A percentile compares a stretch with the other conserved stretches of the same genome.
Evolutionary conservation across 1,140 invertebrate genomes (phyloP).

Genomic region (Drosophila grimshawi): DNA sequence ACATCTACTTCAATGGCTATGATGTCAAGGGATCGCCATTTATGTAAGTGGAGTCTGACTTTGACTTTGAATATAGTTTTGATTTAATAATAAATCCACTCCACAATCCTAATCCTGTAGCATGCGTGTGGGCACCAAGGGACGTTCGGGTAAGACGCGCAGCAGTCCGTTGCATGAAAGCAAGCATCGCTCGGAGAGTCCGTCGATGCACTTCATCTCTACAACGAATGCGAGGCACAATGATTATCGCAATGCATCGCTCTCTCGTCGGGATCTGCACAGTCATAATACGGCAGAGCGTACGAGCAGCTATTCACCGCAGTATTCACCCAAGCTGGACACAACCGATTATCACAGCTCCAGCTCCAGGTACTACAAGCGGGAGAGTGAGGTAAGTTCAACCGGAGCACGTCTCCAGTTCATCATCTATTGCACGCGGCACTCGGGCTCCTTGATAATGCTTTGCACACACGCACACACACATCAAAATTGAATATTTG

Average conservation of each 20-base stretch:
- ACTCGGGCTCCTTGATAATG: conserved; percentile 47
- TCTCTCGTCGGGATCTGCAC: conserved; percentile 59
- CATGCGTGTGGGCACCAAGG: conserved; percentile 90
- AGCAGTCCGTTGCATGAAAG: conserved; percentile 82
- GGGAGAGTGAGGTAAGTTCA: conserved; percentile 80
- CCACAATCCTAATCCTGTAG: not conserved
- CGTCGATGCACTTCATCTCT: conserved; percentile 83
- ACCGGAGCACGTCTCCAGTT: not conserved
- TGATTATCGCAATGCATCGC: conserved; percentile 74
- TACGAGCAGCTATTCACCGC: conserved; percentile 80
- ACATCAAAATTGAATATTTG: conserved; percentile 74
- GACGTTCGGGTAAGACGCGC: conserved; percentile 85
- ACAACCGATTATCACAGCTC: conserved; percentile 76
- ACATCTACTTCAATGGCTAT: conserved; percentile 97
- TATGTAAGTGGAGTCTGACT: conserved; percentile 82
- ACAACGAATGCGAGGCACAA: conserved; percentile 76
- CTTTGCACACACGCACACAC: conserved; percentile 34
- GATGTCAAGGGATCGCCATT: conserved; percentile 97
- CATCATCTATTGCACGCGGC: conserved; percentile 40
- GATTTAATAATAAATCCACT: not conserved
- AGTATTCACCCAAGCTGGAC: conserved; percentile 77
- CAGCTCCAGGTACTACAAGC: conserved; percentile 81
- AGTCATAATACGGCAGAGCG: conserved; percentile 64
- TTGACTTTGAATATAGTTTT: too few relatives aligned
- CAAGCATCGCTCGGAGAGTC: conserved; percentile 82